Percentiles rank a stretch among this genome's conserved stretches.
These are phyloP conservation scores for Graphium colonna DNA, from an alignment of 2,888 invertebrate species.

Conservation along the genomic window DNA sequence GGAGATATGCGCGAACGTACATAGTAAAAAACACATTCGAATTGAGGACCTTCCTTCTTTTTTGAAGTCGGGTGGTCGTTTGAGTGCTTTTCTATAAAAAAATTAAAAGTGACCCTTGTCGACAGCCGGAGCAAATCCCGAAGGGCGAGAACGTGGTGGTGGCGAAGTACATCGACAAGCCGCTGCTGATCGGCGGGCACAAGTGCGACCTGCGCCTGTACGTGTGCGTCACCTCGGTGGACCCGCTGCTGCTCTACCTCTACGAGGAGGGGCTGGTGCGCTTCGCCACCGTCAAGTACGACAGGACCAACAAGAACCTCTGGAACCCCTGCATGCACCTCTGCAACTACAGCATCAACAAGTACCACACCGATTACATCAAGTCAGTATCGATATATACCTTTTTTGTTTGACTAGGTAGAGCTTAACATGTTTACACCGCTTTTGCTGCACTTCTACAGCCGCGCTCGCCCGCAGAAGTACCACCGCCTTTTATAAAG, in stretches of 20 bases:
- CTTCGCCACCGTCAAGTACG: conserved; percentile 97
- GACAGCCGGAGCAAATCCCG: conserved; percentile 94
- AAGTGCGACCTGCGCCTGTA: conserved; percentile 98
- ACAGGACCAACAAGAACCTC: conserved; percentile 93
- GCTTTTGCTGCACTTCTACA: too few relatives aligned
- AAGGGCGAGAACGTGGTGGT: conserved; percentile 95
- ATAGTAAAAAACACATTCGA: too few relatives aligned
- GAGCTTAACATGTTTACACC: too few relatives aligned
- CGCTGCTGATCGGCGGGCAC: conserved; percentile 93
- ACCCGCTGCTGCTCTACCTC: conserved; percentile 95
- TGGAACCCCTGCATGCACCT: conserved; percentile 98
- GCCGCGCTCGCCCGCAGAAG: too few relatives aligned
- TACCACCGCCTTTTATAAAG: too few relatives aligned
- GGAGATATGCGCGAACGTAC: too few relatives aligned
- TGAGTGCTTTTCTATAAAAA: too few relatives aligned
- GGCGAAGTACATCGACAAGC: conserved; percentile 93
- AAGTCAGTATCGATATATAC: conserved; percentile 85
- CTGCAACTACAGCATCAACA: conserved; percentile 99
- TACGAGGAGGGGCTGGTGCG: conserved; percentile 98
- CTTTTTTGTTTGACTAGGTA: too few relatives aligned
- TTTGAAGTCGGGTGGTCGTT: too few relatives aligned
- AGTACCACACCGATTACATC: conserved; percentile 97
- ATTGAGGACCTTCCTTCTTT: too few relatives aligned
- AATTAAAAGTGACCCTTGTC: too few relatives aligned
- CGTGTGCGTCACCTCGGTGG: conserved; percentile 95